Conservation (phyloP, 2,888 invertebrate species). For the Monochamus alternatus region DNA sequence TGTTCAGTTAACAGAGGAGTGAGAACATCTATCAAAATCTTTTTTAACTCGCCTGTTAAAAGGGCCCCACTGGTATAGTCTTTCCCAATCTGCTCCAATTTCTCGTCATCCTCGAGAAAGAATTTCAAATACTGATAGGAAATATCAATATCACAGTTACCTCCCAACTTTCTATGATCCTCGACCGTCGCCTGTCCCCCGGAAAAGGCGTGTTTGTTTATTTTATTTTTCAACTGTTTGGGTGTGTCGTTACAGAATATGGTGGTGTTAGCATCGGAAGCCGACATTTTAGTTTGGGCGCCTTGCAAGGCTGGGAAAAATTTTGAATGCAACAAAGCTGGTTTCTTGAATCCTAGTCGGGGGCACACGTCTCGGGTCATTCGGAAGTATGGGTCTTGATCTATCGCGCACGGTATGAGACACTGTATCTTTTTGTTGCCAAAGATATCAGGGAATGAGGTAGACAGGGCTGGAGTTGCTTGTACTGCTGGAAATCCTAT, state of each 20-base stretch:
- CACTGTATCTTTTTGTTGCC: slow-evolving; percentile 84
- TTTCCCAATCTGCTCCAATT: slow-evolving; percentile 80
- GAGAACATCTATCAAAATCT: slow-evolving; percentile 86
- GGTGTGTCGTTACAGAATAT: slow-evolving; percentile 96
- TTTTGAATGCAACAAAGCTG: slow-evolving; percentile 84
- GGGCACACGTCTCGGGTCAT: slow-evolving; percentile 99
- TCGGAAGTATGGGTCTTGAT: slow-evolving; percentile 99
- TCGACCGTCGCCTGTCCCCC: slow-evolving; percentile 95
- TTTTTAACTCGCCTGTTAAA: slow-evolving; percentile 96
- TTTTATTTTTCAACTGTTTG: slow-evolving; percentile 97
- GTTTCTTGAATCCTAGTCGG: slow-evolving; percentile 89
- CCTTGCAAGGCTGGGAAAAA: slow-evolving; percentile 86
- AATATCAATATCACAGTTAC: slow-evolving; percentile 97
- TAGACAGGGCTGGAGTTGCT: slow-evolving; percentile 94
- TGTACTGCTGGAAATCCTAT: slow-evolving; percentile 97
- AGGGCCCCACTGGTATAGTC: slow-evolving; percentile 90
- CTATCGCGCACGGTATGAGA: slow-evolving; percentile 98
- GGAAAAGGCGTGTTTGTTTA: slow-evolving; percentile 97
- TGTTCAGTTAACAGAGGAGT: slow-evolving; percentile 87
- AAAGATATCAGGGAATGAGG: slow-evolving; percentile 94
- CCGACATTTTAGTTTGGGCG: slow-evolving; percentile 98
- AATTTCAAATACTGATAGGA: slow-evolving; percentile 95
- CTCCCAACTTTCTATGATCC: slow-evolving; percentile 91
- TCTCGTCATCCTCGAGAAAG: slow-evolving; percentile 94
- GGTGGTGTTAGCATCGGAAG: slow-evolving; percentile 94